Evolutionary conservation across 2,113 vertebrate species (phyloP), one percentile per base, ranked within the genome.

Genomic region (Amblyornis subalaris): DNA sequence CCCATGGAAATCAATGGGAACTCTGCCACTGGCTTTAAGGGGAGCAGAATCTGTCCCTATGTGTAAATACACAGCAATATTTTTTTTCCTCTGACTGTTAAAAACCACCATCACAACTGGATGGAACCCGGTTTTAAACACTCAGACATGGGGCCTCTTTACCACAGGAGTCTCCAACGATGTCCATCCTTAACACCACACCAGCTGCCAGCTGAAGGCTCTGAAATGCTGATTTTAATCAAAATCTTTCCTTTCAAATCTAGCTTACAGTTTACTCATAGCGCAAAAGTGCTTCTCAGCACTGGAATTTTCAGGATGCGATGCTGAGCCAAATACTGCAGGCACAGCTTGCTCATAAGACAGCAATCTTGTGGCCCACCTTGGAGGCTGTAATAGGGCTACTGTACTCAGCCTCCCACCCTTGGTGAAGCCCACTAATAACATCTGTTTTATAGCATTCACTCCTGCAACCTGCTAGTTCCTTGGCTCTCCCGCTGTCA

Each of bases 381-480:
- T 95, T 89, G 95, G 96, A 97, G 93, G 84, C 94, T 97, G 96
- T 95, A 97, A 96, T 94, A 91, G 94, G 94, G 96, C 95, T 96
- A 95, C 96, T 97, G 96, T 97, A 83, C 96, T 97, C 95, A 83
- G 95, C 91, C 95, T 97, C 94, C 92, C 96, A 94, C 91, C 96
- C 96, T 89, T 94, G 85, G 94, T 93, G 80, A 82, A 89, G 96
- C 95, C 95, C 97, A 88, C 97, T 97, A 97, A 98, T 96, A 95
- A 97, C 96, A 96, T 96, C 95, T 97, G 95, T 95, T 98, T 97
- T 97, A 96, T 94, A 96, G 94, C 97, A 90, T 21, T 90, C 94
- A 38, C 95, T 95, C 96, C 94, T 96, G 94, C 97, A 98, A 98
- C 97, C 97, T 97, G 97, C 97, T 97, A 92, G 53, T 29, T 78